A percentile compares a stretch with the other conserved stretches of the same genome.
Conservation (phyloP, 2,797 vertebrate genomes). For the Emydoidea blandingii region DNA sequence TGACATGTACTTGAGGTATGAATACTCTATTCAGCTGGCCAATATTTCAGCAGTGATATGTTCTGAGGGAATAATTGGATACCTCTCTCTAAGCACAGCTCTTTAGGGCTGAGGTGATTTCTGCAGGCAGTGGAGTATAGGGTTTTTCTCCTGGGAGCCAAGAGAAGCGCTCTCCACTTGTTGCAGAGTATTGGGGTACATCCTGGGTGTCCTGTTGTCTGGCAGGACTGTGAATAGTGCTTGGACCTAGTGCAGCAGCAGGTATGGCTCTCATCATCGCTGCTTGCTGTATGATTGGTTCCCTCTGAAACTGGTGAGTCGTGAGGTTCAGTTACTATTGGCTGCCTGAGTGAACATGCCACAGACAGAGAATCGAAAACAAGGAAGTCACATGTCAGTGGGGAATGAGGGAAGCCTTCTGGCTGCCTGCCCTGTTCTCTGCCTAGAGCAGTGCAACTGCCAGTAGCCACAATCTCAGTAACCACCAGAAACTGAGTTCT, state of each 20-base stretch:
- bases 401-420: slow-evolving; percentile 28
- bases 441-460: background rate
- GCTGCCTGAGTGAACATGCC: slow-evolving; percentile 82
- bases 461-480: background rate
- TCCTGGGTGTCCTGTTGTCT: background rate
- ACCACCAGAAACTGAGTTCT: background rate
- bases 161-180: background rate
- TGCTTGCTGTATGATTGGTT: slow-evolving; percentile 83
- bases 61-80: background rate
- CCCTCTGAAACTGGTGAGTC: slow-evolving; percentile 92
- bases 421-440: background rate
- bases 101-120: background rate
- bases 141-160: background rate
- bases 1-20: background rate
- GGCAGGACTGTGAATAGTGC: background rate
- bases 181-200: background rate
- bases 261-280: slow-evolving; percentile 12
- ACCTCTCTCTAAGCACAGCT: background rate
- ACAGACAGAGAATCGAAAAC: slow-evolving; percentile 80
- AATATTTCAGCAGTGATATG: background rate
- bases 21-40: background rate
- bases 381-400: slow-evolving; percentile 78
- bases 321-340: slow-evolving; percentile 79
- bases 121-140: background rate
- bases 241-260: background rate